These are phyloP conservation scores for Sinocyclocheilus anophthalmus DNA, from an alignment of 2,113 vertebrate genomes.

Conservation along the genomic window DNA sequence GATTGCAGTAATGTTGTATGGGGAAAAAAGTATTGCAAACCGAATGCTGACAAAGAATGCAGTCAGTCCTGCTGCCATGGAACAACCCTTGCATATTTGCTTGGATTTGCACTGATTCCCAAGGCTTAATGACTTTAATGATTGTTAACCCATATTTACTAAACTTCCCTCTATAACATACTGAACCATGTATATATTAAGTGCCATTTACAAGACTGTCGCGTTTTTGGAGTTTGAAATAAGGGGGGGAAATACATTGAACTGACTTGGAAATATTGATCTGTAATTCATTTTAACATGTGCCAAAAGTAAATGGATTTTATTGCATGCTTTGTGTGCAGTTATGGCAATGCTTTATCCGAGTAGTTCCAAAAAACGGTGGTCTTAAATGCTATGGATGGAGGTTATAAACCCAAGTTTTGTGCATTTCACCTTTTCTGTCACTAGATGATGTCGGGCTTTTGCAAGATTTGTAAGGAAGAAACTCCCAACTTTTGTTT, in stretches of 20 bases:
- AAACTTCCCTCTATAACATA: too few species aligned
- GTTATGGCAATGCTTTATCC: neutral
- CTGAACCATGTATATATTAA: too few species aligned
- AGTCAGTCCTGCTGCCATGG: neutral
- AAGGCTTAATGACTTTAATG: too few species aligned
- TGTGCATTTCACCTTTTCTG: neutral
- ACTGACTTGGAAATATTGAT: too few species aligned
- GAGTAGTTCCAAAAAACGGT: neutral
- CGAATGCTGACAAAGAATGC: neutral
- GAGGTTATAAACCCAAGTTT: neutral
- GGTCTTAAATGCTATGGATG: neutral
- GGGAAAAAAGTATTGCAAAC: neutral
- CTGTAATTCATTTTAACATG: too few species aligned
- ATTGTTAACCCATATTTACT: neutral
- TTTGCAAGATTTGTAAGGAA: conserved; percentile 43
- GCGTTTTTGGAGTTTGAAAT: too few species aligned
- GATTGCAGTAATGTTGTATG: neutral
- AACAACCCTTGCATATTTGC: neutral
- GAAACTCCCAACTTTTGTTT: neutral
- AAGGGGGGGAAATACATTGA: too few species aligned
- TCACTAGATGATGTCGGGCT: neutral
- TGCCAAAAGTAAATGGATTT: neutral
- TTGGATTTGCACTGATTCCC: too few species aligned
- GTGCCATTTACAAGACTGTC: too few species aligned
- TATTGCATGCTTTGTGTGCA: neutral